These are phyloP conservation scores for Harpagifer antarcticus DNA, from an alignment of 2,797 vertebrate genomes.

Conservation along the genomic window DNA sequence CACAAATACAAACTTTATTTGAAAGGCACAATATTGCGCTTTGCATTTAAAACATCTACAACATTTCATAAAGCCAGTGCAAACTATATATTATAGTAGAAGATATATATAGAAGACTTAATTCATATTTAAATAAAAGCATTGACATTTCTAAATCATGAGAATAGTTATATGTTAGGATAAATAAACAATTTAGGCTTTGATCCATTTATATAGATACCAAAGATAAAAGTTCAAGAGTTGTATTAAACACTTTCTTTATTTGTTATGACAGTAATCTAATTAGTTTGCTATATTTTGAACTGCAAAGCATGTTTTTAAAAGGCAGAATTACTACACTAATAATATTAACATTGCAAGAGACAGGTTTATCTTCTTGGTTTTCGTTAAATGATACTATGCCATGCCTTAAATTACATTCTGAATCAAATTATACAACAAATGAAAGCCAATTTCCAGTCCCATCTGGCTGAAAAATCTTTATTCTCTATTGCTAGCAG, in stretches of 20 bases:
- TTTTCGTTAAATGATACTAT: neutral
- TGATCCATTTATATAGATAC: neutral
- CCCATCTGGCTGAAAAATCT: neutral
- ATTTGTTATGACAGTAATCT: neutral
- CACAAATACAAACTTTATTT: neutral
- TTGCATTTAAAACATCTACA: neutral
- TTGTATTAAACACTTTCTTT: neutral
- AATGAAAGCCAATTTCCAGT: neutral
- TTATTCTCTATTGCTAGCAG: neutral
- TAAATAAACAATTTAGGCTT: slow-evolving; percentile 10
- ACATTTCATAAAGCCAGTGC: neutral
- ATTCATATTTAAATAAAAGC: neutral
- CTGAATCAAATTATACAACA: neutral
- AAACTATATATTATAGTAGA: neutral
- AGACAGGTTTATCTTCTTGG: neutral
- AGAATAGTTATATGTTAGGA: neutral
- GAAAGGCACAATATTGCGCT: neutral
- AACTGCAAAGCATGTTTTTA: neutral
- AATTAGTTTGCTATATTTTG: neutral
- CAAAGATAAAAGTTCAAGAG: neutral
- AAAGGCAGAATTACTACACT: neutral
- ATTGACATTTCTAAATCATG: neutral
- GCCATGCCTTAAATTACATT: neutral
- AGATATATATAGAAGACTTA: neutral
- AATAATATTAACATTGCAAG: neutral